Evolutionary conservation across 1,140 invertebrate genomes (phyloP).

Genomic region (Coptotermes formosanus): DNA sequence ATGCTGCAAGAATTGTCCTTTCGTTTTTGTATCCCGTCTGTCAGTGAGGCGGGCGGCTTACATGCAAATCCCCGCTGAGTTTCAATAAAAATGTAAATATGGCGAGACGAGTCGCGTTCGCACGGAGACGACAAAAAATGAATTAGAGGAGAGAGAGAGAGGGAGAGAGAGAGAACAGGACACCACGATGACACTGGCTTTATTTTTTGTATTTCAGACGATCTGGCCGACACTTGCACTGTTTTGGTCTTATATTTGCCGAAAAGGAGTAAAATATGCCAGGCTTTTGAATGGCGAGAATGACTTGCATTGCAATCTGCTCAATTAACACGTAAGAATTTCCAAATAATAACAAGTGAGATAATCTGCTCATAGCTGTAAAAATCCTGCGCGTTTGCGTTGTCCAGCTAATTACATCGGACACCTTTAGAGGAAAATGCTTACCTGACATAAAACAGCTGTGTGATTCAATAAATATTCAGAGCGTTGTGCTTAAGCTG

Average conservation of each 20-base stretch:
- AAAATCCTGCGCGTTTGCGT: too few relatives aligned
- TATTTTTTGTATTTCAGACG: background rate
- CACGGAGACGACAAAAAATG: slow-evolving; percentile 30
- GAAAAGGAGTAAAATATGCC: background rate
- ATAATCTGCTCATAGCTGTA: too few relatives aligned
- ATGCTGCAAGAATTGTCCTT: slow-evolving; percentile 15
- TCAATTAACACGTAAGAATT: too few relatives aligned
- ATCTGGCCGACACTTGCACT: background rate
- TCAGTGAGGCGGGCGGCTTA: slow-evolving; percentile 26
- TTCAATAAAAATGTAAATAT: slow-evolving; percentile 38
- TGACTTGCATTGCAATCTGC: too few relatives aligned
- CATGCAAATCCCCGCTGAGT: slow-evolving; percentile 36
- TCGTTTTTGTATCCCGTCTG: background rate
- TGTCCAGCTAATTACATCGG: too few relatives aligned
- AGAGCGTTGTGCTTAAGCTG: too few relatives aligned
- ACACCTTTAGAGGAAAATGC: too few relatives aligned
- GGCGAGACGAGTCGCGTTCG: background rate
- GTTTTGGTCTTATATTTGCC: background rate
- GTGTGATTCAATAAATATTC: too few relatives aligned
- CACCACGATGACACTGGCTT: background rate
- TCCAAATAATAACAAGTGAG: too few relatives aligned
- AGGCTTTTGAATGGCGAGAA: background rate
- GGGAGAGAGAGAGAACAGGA: background rate
- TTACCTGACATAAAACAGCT: too few relatives aligned
- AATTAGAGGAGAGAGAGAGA: background rate